These are phyloP conservation scores for Chelmon rostratus DNA, from an alignment of 2,797 vertebrate genomes.

Conservation along the genomic window DNA sequence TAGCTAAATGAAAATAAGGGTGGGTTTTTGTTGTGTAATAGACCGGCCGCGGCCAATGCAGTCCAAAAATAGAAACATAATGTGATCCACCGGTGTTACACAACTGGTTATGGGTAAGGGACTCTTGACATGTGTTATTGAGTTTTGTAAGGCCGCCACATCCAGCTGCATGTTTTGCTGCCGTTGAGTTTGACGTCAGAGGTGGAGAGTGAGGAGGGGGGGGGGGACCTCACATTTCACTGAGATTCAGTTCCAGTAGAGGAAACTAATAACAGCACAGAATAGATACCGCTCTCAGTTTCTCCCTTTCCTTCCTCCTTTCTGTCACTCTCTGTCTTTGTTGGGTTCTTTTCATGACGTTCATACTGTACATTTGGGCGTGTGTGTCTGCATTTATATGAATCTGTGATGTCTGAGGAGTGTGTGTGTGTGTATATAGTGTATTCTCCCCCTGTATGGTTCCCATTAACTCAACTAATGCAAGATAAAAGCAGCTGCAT, in stretches of 20 bases:
- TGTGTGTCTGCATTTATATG: neutral
- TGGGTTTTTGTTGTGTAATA: conserved; percentile 72
- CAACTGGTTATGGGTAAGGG: conserved; percentile 72
- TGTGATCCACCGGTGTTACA: conserved; percentile 73
- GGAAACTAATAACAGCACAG: conserved; percentile 38
- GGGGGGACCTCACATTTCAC: conserved; percentile 34
- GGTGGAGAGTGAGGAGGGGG: neutral
- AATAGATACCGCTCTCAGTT: conserved; percentile 37
- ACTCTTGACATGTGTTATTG: conserved; percentile 75
- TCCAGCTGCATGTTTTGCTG: conserved; percentile 60
- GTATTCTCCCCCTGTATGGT: neutral
- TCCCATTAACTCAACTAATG: neutral
- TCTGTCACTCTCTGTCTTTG: conserved; percentile 24
- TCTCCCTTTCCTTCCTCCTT: neutral
- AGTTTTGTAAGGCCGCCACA: conserved; percentile 64
- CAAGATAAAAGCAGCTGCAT: neutral
- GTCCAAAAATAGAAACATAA: conserved; percentile 75
- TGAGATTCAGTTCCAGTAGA: conserved; percentile 34
- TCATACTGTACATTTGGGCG: neutral
- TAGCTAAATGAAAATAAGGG: conserved; percentile 52
- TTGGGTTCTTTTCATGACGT: neutral
- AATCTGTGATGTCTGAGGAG: neutral
- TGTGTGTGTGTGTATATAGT: neutral
- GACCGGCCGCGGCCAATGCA: conserved; percentile 46
- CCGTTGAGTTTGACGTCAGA: conserved; percentile 73